Evolutionary conservation across 92 coral and sea anemone species (phyloP).

Genomic region (Metridium senile): DNA sequence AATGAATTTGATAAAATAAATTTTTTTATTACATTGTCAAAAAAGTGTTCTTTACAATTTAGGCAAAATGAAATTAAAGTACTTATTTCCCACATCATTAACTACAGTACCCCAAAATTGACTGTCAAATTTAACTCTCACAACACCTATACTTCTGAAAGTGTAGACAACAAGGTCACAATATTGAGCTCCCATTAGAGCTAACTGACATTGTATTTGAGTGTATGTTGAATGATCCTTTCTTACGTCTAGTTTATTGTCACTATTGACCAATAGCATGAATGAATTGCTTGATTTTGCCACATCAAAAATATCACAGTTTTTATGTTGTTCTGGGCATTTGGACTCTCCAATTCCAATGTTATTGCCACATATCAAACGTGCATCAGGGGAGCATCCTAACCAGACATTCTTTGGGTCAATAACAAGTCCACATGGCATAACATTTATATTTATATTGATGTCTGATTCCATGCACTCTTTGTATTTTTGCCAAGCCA

Average conservation of each 20-base stretch:
- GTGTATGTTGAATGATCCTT: slow-evolving; percentile 47
- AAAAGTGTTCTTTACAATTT: slow-evolving; percentile 25
- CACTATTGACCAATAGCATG: slow-evolving; percentile 41
- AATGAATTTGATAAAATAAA: no score
- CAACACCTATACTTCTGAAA: slow-evolving; percentile 55
- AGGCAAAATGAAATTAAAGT: slow-evolving; percentile 52
- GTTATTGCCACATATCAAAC: slow-evolving; percentile 31
- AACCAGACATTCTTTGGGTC: slow-evolving; percentile 54
- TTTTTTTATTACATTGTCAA: neutral
- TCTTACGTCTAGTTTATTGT: slow-evolving; percentile 43
- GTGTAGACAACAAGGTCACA: slow-evolving; percentile 63
- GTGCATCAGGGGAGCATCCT: slow-evolving; percentile 63
- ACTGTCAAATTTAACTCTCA: slow-evolving; percentile 44
- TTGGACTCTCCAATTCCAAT: slow-evolving; percentile 65
- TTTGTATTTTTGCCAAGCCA: slow-evolving; percentile 61
- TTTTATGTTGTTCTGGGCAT: slow-evolving; percentile 61
- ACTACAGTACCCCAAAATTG: slow-evolving; percentile 52
- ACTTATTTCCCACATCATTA: slow-evolving; percentile 41
- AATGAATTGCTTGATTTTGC: slow-evolving; percentile 49
- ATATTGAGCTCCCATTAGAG: slow-evolving; percentile 47
- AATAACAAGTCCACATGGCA: slow-evolving; percentile 51
- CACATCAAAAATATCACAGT: slow-evolving; percentile 56
- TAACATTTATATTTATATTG: slow-evolving; percentile 36
- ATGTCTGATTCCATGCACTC: slow-evolving; percentile 33
- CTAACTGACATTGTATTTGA: slow-evolving; percentile 24